Evolutionary conservation across 2,888 invertebrate species (phyloP).

Genomic region (Leucania comma): DNA sequence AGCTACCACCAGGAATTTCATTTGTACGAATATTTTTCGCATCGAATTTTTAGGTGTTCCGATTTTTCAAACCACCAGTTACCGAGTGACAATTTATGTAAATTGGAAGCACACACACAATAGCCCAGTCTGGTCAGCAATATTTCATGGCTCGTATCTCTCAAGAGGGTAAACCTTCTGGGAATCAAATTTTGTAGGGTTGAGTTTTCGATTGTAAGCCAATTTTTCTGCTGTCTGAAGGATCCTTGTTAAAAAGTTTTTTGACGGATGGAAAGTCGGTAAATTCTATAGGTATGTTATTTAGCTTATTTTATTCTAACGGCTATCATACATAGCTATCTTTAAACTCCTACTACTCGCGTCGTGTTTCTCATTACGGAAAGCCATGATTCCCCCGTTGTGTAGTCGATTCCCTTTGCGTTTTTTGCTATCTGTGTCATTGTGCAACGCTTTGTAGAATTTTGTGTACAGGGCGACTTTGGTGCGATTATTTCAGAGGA

Average conservation of each 20-base stretch:
- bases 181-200: slow-evolving; percentile 12
- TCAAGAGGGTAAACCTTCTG: neutral
- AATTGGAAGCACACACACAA: slow-evolving; percentile 20
- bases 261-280: neutral
- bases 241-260: slow-evolving; percentile 11
- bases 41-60: slow-evolving; percentile 1
- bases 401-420: neutral
- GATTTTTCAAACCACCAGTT: slow-evolving; percentile 3
- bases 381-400: too few relatives aligned
- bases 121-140: slow-evolving; percentile 3
- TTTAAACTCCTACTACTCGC: too few relatives aligned
- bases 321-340: neutral
- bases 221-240: slow-evolving; percentile 16
- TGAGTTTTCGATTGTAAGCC: slow-evolving; percentile 24
- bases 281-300: neutral
- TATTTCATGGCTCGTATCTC: slow-evolving; percentile 20
- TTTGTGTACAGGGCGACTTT: too few relatives aligned
- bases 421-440: too few relatives aligned
- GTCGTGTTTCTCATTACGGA: too few relatives aligned
- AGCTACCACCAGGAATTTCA: slow-evolving; percentile 15
- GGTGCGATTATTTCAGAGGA: too few relatives aligned
- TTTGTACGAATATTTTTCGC: slow-evolving; percentile 35
- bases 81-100: slow-evolving; percentile 22
- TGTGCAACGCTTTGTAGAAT: too few relatives aligned
- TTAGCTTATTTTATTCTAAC: neutral